Evolutionary conservation across 2,888 invertebrate species (phyloP), one percentile per base, ranked within the genome.

Genomic region (Aphodius sticticus): DNA sequence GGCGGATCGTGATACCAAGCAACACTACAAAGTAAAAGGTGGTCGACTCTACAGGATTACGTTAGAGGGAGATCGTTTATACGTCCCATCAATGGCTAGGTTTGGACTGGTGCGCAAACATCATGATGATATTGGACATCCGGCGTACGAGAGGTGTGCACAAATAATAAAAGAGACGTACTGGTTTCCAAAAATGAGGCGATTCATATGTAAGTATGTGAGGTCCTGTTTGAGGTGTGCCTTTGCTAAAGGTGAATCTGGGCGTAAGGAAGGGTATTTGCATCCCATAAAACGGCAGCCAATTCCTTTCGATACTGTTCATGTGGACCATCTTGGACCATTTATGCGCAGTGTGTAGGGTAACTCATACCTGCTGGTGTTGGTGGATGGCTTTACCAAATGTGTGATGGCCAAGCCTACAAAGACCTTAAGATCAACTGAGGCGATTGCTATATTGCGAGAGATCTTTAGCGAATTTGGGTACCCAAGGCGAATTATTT

Each of bases 91-190:
- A 3, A n/a, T 15, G 1, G 83, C 84, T 37, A 78, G 84, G 12
- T 87, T 84, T 84, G 85, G 82, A 78, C 76, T 87, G 3, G n/a
- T 85, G 0, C 85, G 85, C 70, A 85, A 82, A 83, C 80, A 83
- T 35, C 86, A 86, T 77, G 86, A 86, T 78, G 83, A 86, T 6
- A 84, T 85, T n/a, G 86, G 86, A 1, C 85, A 86, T 78, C 79
- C 84, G 26, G 84, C 83, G 0, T 76, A 84, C 0, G 79, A 85
- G 14, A 77, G 81, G 6, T 83, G 82, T 70, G 71, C n/a, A 6
- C 83, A 84, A 0, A 15, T 84, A 26, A 26, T 1, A 85, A 86
- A 7, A 81, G 79, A 70, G 0, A 81, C 83, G 1, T 86, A 79
- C 69, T 86, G 86, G 86, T 86, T 86, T 77, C 83, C 86, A 0